These are phyloP conservation scores for Encarsia formosa DNA, from an alignment of 2,888 invertebrate species.

Conservation along the genomic window DNA sequence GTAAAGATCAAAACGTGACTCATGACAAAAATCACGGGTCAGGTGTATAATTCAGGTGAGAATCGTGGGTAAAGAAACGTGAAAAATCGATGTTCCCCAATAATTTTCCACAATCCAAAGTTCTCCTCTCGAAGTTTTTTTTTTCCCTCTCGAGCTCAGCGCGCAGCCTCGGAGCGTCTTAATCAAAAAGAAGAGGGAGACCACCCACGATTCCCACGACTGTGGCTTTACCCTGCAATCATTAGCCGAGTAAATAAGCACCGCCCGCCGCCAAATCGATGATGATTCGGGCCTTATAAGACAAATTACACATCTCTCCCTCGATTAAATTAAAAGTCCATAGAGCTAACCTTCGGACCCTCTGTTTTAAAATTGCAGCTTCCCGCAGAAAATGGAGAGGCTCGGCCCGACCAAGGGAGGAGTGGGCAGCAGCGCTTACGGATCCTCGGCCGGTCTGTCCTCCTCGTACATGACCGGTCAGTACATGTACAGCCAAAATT, in stretches of 20 bases:
- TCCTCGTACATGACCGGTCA: constrained; percentile 49
- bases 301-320: not conserved
- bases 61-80: too few species aligned
- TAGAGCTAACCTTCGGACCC: not conserved
- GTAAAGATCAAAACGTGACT: too few species aligned
- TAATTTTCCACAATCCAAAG: too few species aligned
- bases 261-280: not conserved
- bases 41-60: too few species aligned
- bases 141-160: too few species aligned
- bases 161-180: too few species aligned
- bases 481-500: constrained; percentile 48
- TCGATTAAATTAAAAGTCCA: not conserved
- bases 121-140: too few species aligned
- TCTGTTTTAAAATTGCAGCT: too few species aligned
- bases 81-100: too few species aligned
- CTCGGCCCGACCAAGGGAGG: constrained; percentile 40
- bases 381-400: constrained; percentile 49
- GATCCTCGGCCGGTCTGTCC: constrained; percentile 43
- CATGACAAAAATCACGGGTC: too few species aligned
- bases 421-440: constrained; percentile 39
- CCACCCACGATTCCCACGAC: not conserved
- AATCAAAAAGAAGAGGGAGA: too few species aligned
- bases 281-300: not conserved
- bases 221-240: not conserved
- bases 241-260: not conserved